Base-by-base conservation (phyloP, 2,113 vertebrate species). In the Carlito syrichta region DNA sequence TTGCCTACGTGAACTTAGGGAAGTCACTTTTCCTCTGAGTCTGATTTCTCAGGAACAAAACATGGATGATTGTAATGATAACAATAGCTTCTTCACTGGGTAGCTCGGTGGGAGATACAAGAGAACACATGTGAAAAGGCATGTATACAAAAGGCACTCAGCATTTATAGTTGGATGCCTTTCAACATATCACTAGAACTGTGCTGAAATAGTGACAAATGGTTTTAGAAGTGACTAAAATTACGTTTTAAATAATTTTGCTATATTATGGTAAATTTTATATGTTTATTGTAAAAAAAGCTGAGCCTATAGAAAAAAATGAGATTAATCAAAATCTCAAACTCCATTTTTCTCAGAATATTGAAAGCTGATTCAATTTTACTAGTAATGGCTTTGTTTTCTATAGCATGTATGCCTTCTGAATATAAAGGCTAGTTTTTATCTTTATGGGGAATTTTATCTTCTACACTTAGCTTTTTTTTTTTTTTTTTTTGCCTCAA, bases 401-500 rank as follows among this genome's bases (percentile, higher is more conserved):
- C 60, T 88, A 40, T 56, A 32, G 7, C 20, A 48, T 5, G 4
- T 68, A 82, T 3, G 3, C 9, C 17, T 8, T 96, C 20, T 54
- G 89, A 86, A 66, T 68, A 78, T 87, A 85, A 40, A 43, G 8
- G 11, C n/a, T 50, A 77, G 30, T 8, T 79, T 88, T 60, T 79
- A 38, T 92, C 25, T 52, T 94, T 19, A n/a, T 38, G 50, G 60
- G 17, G 94, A 87, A 85, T 85, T 94, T 94, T n/a, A 84, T 22
- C 27, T 91, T 96, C 82, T 62, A 27, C 23, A 84, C 85, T 89
- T 78, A 74, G 43, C 60, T 95, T 71, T 23, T 77, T 93, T 95
- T 74, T 95, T 71, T 23, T 77, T 93, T 95, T 74, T 3, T 0
- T 96, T 85, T 93, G 45, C 30, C 69, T 97, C 19, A 5, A 27